Evolutionary conservation across 1,140 invertebrate genomes (phyloP).

Genomic region (Planococcus citri): DNA sequence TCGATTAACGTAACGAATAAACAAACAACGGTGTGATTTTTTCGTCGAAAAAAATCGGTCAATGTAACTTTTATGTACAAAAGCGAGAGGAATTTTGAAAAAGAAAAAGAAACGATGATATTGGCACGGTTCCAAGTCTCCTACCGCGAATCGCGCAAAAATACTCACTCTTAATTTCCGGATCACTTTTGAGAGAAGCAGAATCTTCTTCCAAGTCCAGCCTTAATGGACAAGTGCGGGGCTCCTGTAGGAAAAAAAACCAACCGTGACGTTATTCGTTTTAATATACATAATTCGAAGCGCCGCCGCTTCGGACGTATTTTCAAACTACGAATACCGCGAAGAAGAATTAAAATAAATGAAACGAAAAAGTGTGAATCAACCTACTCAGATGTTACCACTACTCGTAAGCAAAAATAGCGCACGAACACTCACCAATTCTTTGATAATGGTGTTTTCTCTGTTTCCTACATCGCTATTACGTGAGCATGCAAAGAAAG

Average conservation of each 20-base stretch:
- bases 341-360: conserved; percentile 1
- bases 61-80: too few species aligned
- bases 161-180: conserved; percentile 54
- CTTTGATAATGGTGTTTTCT: conserved; percentile 63
- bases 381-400: background rate
- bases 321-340: too few species aligned
- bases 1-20: too few species aligned
- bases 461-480: conserved; percentile 48
- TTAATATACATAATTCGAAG: too few species aligned
- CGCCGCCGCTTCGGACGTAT: background rate
- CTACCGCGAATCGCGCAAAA: background rate
- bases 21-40: too few species aligned
- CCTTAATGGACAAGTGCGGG: conserved; percentile 46
- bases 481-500: conserved; percentile 36
- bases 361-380: background rate
- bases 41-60: too few species aligned
- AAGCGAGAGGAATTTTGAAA: background rate
- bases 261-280: too few species aligned
- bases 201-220: conserved; percentile 80
- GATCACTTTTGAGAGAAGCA: conserved; percentile 63
- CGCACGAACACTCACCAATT: conserved; percentile 52
- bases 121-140: background rate
- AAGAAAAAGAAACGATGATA: background rate
- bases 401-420: conserved; percentile 2
- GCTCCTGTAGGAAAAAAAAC: conserved; percentile 46